A percentile compares a stretch with the other conserved stretches of the same genome.
phyloP scores from a whole-genome alignment of 1,140 invertebrate genomes.

The Aporrectodea caliginosa region DNA sequence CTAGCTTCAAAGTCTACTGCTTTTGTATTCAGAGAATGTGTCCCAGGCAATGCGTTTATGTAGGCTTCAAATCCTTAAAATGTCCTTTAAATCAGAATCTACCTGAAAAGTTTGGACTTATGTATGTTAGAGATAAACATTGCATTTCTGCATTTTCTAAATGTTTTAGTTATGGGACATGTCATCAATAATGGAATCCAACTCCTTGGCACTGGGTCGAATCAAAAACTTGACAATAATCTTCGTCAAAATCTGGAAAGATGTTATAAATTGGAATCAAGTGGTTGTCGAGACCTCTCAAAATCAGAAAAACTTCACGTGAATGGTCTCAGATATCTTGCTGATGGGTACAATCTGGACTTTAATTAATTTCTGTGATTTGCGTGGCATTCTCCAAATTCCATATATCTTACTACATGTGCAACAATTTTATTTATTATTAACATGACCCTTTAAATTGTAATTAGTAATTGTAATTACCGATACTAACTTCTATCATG shows the following conservation, averaged over 20 bases:
- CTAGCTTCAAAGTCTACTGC: no score
- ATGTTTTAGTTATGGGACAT: conserved; percentile 56
- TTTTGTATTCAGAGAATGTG: no score
- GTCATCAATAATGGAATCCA: conserved; percentile 56
- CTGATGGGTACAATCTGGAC: conserved; percentile 50
- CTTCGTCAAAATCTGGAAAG: conserved; percentile 34
- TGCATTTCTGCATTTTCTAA: no score
- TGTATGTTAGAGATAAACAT: no score
- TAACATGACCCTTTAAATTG: background rate
- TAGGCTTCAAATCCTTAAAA: no score
- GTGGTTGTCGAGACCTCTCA: conserved; percentile 31
- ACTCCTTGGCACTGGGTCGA: conserved; percentile 55
- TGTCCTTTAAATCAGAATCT: no score
- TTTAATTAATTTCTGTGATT: background rate
- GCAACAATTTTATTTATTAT: background rate
- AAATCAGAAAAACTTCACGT: conserved; percentile 57
- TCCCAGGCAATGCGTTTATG: no score
- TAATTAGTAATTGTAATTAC: background rate
- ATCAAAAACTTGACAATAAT: conserved; percentile 41
- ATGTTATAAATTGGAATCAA: background rate
- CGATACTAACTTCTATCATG: background rate
- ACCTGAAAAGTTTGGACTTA: no score
- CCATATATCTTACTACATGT: background rate
- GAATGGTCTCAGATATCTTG: conserved; percentile 56
- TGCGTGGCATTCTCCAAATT: background rate